Percentiles rank a stretch among this genome's conserved stretches.
phyloP scores from a whole-genome alignment of 2,113 vertebrate species.

The Lasiurus borealis region DNA sequence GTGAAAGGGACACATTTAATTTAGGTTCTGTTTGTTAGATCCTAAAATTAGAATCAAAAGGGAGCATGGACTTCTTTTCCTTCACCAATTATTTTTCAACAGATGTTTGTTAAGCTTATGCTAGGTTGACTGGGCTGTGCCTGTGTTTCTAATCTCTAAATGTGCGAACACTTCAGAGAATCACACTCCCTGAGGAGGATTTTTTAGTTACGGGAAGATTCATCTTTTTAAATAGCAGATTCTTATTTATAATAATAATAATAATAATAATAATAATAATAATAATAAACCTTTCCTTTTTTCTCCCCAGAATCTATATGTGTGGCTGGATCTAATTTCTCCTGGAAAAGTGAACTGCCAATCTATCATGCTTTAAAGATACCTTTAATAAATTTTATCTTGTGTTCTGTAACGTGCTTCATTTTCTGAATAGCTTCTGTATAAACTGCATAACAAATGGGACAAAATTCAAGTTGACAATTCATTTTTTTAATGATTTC shows the following conservation, averaged over 20 bases:
- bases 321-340: neutral
- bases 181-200: neutral
- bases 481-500: constrained; percentile 62
- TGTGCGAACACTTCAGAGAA: neutral
- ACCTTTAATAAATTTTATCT: constrained; percentile 6
- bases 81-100: constrained; percentile 1
- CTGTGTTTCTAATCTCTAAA: neutral
- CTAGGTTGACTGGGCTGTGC: neutral
- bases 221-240: neutral
- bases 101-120: constrained; percentile 14
- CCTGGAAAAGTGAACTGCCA: neutral
- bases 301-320: neutral
- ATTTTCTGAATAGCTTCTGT: constrained; percentile 38
- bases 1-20: constrained; percentile 19
- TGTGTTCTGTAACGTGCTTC: constrained; percentile 17
- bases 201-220: neutral
- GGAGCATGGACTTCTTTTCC: neutral
- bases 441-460: constrained; percentile 3
- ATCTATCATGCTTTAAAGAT: neutral
- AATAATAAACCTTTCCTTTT: too few relatives aligned
- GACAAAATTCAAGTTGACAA: constrained; percentile 7
- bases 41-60: constrained; percentile 54
- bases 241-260: neutral
- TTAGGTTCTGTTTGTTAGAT: neutral
- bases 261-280: neutral